phyloP scores from a whole-genome alignment of 2,113 vertebrate genomes.

The Neolamprologus brichardi region DNA sequence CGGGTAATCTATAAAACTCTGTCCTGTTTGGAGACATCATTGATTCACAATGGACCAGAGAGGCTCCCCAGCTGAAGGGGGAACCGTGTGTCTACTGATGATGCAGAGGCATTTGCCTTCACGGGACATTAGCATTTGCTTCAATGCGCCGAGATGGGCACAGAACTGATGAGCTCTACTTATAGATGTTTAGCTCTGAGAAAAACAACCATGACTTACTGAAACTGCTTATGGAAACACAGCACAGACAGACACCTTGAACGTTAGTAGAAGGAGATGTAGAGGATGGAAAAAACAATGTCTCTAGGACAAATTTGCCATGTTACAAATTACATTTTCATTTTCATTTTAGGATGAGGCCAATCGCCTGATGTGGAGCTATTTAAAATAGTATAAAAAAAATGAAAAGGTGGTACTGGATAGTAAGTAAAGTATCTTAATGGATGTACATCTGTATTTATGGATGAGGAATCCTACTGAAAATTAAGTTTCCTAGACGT shows the following conservation, averaged over 20 bases:
- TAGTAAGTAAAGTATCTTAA: neutral
- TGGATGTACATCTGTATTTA: neutral
- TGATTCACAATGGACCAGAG: slow-evolving; percentile 40
- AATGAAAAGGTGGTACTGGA: neutral
- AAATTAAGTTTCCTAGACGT: neutral
- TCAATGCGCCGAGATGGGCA: slow-evolving; percentile 26
- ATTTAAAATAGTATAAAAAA: neutral
- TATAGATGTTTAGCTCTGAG: slow-evolving; percentile 27
- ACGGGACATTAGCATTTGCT: slow-evolving; percentile 61
- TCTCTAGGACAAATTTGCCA: neutral
- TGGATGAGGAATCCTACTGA: neutral
- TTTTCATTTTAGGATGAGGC: neutral
- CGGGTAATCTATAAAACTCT: slow-evolving; percentile 40
- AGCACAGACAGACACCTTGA: neutral
- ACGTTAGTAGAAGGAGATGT: neutral
- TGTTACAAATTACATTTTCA: neutral
- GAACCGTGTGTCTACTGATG: slow-evolving; percentile 54
- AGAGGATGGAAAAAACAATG: neutral
- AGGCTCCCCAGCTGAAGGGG: slow-evolving; percentile 39
- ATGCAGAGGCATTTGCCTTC: slow-evolving; percentile 57
- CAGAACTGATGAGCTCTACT: slow-evolving; percentile 35
- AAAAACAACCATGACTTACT: slow-evolving; percentile 10
- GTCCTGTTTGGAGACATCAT: slow-evolving; percentile 49
- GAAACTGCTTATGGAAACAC: neutral
- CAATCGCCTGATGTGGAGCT: neutral